Base-by-base conservation (phyloP, 2,113 vertebrate genomes). In the Mionectes macconnelli region DNA sequence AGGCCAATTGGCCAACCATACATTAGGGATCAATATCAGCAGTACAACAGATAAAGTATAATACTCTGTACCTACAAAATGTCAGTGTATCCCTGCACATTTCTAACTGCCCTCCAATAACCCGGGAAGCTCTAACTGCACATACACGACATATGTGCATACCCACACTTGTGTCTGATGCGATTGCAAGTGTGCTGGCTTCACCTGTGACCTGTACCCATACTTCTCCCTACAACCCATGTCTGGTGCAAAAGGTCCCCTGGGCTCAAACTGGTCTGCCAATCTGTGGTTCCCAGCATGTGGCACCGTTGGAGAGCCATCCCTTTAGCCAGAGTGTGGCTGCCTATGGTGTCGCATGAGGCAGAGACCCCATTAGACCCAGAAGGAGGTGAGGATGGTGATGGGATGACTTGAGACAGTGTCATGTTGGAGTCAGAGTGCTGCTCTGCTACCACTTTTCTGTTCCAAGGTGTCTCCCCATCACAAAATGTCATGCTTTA, bases 61-160 rank as follows among this genome's bases (percentile, higher is more conserved):
- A 30, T 31, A 56, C 9, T 20, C 8, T 50, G 28, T 11, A 24
- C 0, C 4, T 31, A 8, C 22, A 24, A 40, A 93, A 37, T 12
- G 4, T 45, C 30, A 42, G 2, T 12, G 22, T 24, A 37, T 14
- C 6, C 18, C 7, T 44, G 10, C 25, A 22, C 12, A 22, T 55
- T 60, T 68, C 35, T 44, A 23, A 52, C 27, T 8, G 3, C 9
- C 3, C 21, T 56, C 16, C 21, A 33, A 0, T 52, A 47, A 10
- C 10, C 7, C 33, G 68, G 63, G 27, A 60, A 53, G 5, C 24
- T 87, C 33, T 39, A 45, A 42, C 12, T 52, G 10, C 24, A 44
- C 10, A 42, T 2, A 1, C 12, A 33, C 3, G 37, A 1, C 11
- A n/a, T n/a, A n/a, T 3, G 3, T 33, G 33, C 27, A 50, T 15